These are phyloP conservation scores for Rhodinocichla rosea DNA, from an alignment of 2,113 vertebrate species.

Conservation along the genomic window DNA sequence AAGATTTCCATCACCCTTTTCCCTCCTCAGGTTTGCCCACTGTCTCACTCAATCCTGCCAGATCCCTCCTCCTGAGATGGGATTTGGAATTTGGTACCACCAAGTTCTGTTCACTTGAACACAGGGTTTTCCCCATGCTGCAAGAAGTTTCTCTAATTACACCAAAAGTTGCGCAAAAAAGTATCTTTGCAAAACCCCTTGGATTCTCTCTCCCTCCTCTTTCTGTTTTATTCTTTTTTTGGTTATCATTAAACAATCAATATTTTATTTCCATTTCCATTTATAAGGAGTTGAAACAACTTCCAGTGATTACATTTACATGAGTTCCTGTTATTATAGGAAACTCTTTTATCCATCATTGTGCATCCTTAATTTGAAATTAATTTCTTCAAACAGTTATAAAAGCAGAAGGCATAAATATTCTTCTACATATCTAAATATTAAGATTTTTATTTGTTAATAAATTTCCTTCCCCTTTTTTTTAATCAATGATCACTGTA, in stretches of 20 bases:
- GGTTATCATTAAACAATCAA: background rate
- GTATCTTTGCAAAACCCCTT: background rate
- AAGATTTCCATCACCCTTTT: background rate
- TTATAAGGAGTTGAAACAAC: background rate
- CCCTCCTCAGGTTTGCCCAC: fast-evolving
- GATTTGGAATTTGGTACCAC: background rate
- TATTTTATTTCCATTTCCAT: background rate
- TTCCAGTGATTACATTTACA: background rate
- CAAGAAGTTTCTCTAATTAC: background rate
- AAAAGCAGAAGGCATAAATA: background rate
- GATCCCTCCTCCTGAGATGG: background rate
- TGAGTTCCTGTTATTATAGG: background rate
- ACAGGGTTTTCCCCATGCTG: background rate
- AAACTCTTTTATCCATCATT: background rate
- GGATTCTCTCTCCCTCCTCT: background rate
- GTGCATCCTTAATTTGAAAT: background rate
- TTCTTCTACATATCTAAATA: background rate
- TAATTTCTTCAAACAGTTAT: background rate
- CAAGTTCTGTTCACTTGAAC: background rate
- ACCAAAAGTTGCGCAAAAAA: background rate
- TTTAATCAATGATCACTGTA: background rate
- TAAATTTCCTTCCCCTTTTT: background rate
- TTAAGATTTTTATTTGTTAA: background rate
- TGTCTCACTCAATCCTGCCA: fast-evolving
- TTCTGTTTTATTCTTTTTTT: background rate